Conservation (phyloP, 1,140 invertebrate species). For the Episyrphus balteatus region DNA sequence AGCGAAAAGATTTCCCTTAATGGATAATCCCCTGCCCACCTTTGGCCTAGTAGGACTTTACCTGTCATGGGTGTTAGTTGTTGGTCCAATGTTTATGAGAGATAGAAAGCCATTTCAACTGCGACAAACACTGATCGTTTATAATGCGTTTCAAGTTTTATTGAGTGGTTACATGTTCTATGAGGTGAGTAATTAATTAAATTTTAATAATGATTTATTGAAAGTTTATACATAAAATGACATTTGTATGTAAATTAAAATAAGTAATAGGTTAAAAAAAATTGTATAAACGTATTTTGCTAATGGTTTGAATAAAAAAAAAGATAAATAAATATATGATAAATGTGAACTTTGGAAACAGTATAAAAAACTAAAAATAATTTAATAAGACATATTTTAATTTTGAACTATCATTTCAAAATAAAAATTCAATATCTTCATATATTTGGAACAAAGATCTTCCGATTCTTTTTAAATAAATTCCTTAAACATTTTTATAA, state of each 20-base stretch:
- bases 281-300: no score
- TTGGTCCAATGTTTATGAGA: constrained; percentile 78
- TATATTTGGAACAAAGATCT: no score
- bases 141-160: constrained; percentile 82
- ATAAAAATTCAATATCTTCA: no score
- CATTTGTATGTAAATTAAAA: neutral
- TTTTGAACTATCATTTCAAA: no score
- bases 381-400: no score
- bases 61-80: constrained; percentile 64
- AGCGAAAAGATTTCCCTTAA: constrained; percentile 81
- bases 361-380: no score
- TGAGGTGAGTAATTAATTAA: constrained; percentile 51
- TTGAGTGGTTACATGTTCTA: constrained; percentile 80
- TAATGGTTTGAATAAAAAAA: no score
- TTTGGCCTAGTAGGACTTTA: constrained; percentile 70
- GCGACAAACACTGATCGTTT: constrained; percentile 65
- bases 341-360: no score
- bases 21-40: constrained; percentile 80
- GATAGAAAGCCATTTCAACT: constrained; percentile 79
- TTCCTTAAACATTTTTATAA: no score
- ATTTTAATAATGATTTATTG: neutral
- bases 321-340: no score
- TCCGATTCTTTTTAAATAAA: no score
- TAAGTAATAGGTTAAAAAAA: neutral
- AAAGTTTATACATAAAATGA: no score